These are phyloP conservation scores for Actinemys pallida DNA, from an alignment of 2,113 vertebrate genomes.

Conservation along the genomic window DNA sequence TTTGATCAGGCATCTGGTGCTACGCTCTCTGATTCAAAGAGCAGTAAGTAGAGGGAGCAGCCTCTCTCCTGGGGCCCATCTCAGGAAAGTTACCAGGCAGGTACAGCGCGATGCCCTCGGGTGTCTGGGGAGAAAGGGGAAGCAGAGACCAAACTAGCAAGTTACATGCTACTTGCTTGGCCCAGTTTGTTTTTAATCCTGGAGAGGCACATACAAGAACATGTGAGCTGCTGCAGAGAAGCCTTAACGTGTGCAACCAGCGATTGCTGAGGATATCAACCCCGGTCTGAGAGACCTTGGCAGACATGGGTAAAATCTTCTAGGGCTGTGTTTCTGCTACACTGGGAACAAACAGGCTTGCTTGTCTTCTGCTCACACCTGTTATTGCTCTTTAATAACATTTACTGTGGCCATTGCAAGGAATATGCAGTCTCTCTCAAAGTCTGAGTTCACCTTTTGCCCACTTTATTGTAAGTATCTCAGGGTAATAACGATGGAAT, in stretches of 20 bases:
- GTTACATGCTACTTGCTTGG: not conserved
- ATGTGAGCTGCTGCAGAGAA: accelerated
- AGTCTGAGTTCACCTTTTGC: not conserved
- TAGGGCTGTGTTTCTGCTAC: accelerated
- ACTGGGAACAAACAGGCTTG: accelerated
- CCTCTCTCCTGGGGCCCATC: accelerated
- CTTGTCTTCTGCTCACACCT: not conserved
- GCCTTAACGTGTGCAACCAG: not conserved
- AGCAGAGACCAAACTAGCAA: not conserved
- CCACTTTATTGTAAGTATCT: not conserved
- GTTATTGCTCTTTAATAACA: not conserved
- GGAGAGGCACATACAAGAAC: not conserved
- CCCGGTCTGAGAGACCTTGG: not conserved
- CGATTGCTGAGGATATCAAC: not conserved
- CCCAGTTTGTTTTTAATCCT: not conserved
- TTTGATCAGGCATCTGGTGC: not conserved
- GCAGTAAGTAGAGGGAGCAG: not conserved
- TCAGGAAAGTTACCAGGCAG: not conserved
- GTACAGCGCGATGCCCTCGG: accelerated
- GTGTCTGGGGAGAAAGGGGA: not conserved
- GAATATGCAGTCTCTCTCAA: accelerated
- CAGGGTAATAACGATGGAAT: constrained; percentile 10
- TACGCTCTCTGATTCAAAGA: not conserved
- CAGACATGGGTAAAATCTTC: not conserved
- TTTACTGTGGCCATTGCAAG: not conserved